Percentiles rank a stretch among this genome's conserved stretches.
Evolutionary conservation across 2,113 vertebrate species (phyloP).

Genomic region (Tor tambroides): DNA sequence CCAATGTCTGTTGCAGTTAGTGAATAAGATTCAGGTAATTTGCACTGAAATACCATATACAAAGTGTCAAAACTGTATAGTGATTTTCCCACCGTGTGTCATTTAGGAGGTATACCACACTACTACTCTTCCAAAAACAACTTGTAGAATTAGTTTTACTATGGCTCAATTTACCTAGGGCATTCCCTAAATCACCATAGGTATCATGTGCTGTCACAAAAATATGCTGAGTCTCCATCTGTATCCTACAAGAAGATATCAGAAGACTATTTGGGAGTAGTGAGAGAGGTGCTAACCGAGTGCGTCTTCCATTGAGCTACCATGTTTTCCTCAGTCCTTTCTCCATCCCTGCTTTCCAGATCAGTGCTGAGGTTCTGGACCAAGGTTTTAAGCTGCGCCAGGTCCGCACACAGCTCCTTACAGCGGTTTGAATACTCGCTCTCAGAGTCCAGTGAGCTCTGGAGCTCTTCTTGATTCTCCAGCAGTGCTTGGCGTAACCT

Average conservation of each 20-base stretch:
- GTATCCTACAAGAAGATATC: background rate
- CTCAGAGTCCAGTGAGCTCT: constrained; percentile 71
- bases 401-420: constrained; percentile 75
- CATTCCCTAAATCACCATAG: background rate
- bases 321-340: constrained; percentile 79
- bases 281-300: constrained; percentile 69
- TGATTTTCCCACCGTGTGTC: too few relatives aligned
- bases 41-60: background rate
- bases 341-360: constrained; percentile 66
- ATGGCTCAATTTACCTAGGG: constrained; percentile 15
- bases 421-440: constrained; percentile 74
- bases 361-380: constrained; percentile 76
- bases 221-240: constrained; percentile 18
- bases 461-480: constrained; percentile 76
- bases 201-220: constrained; percentile 3
- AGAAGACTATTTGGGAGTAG: constrained; percentile 8
- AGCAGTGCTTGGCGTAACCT: constrained; percentile 73
- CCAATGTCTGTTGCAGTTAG: background rate
- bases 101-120: background rate
- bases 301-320: constrained; percentile 82
- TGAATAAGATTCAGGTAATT: background rate
- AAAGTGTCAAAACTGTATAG: background rate
- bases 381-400: constrained; percentile 72
- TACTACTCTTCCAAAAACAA: background rate
- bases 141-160: background rate